Evolutionary conservation across 2,113 vertebrate genomes (phyloP).

Genomic region (Sakesphorus luctuosus): DNA sequence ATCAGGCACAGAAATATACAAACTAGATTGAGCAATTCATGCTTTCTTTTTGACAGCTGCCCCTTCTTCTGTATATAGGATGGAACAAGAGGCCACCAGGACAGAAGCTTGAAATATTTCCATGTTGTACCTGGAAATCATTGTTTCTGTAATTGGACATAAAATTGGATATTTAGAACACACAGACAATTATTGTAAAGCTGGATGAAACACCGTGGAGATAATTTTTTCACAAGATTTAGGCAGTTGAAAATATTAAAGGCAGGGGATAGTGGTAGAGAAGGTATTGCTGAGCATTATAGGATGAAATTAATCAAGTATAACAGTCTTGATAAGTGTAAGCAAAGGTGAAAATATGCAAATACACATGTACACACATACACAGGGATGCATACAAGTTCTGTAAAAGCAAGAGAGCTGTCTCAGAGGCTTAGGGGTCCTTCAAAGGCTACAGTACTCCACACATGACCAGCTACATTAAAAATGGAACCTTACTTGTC

Average conservation of each 20-base stretch:
- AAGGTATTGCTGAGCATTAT: not conserved
- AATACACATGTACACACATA: rapidly evolving
- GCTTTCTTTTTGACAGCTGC: not conserved
- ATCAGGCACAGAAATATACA: not conserved
- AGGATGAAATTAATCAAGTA: not conserved
- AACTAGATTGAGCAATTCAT: not conserved
- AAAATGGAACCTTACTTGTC: not conserved
- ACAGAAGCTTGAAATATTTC: not conserved
- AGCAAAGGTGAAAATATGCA: not conserved
- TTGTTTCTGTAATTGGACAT: not conserved
- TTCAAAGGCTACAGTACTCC: not conserved
- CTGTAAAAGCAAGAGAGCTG: not conserved
- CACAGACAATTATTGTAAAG: not conserved
- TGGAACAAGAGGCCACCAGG: not conserved
- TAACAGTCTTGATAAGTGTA: not conserved
- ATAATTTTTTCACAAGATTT: not conserved
- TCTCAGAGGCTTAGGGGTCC: not conserved
- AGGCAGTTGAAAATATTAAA: not conserved
- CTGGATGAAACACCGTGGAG: not conserved
- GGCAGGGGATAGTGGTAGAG: not conserved
- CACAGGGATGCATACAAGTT: not conserved
- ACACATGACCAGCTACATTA: not conserved
- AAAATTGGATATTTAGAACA: not conserved
- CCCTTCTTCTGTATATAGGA: not conserved
- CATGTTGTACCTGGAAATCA: not conserved